phyloP scores from a whole-genome alignment of 2,797 vertebrate genomes.

The Jordanella pulchra region DNA sequence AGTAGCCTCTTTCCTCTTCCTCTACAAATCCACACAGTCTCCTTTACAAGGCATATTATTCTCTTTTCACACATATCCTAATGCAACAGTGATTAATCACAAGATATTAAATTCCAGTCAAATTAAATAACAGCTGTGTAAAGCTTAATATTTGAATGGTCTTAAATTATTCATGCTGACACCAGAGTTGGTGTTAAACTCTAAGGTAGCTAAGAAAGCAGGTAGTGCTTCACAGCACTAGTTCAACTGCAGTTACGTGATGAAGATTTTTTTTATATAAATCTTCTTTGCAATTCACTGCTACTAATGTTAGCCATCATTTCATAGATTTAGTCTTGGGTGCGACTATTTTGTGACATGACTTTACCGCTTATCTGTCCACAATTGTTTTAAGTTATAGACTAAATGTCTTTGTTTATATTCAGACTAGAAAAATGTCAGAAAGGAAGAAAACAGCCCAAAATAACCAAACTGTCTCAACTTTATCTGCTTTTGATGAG shows the following conservation, averaged over 20 bases:
- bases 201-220: too few relatives aligned
- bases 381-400: slow-evolving; percentile 3
- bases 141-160: not conserved
- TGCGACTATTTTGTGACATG: not conserved
- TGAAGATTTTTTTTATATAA: not conserved
- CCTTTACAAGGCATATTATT: not conserved
- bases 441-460: slow-evolving; percentile 7
- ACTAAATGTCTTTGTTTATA: not conserved
- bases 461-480: not conserved
- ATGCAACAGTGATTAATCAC: not conserved
- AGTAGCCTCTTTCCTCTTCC: not conserved
- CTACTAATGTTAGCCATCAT: not conserved
- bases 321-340: not conserved
- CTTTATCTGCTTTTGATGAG: slow-evolving; percentile 4
- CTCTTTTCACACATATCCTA: not conserved
- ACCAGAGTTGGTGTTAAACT: not conserved
- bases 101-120: not conserved
- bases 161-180: not conserved
- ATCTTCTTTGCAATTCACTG: not conserved
- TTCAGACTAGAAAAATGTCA: not conserved
- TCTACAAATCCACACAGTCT: not conserved
- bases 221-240: too few relatives aligned
- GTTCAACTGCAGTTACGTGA: not conserved
- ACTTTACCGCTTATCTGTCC: not conserved
- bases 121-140: not conserved